Evolutionary conservation across 2,888 invertebrate genomes (phyloP).

Genomic region (Siphlonurus alternatus): DNA sequence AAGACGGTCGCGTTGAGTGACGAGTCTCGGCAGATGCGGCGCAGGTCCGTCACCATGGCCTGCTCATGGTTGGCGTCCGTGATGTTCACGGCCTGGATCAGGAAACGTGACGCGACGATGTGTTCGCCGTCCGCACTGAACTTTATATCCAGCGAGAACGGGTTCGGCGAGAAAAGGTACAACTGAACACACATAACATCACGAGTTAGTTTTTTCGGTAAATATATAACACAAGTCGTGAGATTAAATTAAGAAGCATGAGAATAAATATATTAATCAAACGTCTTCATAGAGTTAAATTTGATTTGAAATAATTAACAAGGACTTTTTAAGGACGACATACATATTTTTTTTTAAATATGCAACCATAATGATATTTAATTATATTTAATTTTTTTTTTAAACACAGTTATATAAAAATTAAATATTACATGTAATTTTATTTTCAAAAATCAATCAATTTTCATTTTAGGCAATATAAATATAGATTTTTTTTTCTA

Average conservation of each 20-base stretch:
- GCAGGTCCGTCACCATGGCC: slow-evolving; percentile 69
- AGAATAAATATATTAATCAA: not conserved
- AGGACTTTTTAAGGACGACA: too few relatives aligned
- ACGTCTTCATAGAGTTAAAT: not conserved
- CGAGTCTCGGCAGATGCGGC: slow-evolving; percentile 57
- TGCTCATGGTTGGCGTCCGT: slow-evolving; percentile 81
- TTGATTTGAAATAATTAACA: too few relatives aligned
- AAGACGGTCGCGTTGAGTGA: slow-evolving; percentile 77
- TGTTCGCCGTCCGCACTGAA: slow-evolving; percentile 56
- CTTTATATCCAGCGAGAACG: slow-evolving; percentile 68
- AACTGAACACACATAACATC: slow-evolving; percentile 32
- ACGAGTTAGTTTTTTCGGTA: too few relatives aligned
- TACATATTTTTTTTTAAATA: too few relatives aligned
- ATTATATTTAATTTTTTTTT: too few relatives aligned
- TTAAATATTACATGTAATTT: too few relatives aligned
- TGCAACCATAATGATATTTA: too few relatives aligned
- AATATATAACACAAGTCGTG: too few relatives aligned
- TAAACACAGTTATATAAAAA: too few relatives aligned
- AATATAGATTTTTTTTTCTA: not conserved
- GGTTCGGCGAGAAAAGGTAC: slow-evolving; percentile 62
- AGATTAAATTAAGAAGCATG: not conserved
- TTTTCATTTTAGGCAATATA: too few relatives aligned
- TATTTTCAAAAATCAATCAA: too few relatives aligned
- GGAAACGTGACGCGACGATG: slow-evolving; percentile 67
- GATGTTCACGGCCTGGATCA: slow-evolving; percentile 78